phyloP scores from a whole-genome alignment of 2,797 vertebrate genomes.

The Aphelocoma californica region DNA sequence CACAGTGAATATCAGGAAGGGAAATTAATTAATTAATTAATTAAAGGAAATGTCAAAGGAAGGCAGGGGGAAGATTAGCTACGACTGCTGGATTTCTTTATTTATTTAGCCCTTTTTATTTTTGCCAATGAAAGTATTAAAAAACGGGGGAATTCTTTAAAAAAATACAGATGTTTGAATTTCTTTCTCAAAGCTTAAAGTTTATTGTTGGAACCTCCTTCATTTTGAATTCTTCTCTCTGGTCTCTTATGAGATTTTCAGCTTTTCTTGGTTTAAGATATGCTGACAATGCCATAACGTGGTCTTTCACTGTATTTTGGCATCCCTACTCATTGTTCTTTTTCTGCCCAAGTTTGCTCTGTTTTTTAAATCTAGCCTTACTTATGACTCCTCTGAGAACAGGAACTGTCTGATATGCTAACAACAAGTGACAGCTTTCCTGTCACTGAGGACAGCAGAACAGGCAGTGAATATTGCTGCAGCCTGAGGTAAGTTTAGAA shows the following conservation, averaged over 20 bases:
- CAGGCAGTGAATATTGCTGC: slow-evolving; percentile 5
- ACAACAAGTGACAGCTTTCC: slow-evolving; percentile 64
- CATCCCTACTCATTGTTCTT: slow-evolving; percentile 50
- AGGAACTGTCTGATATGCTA: slow-evolving; percentile 46
- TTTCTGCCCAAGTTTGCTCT: slow-evolving; percentile 49
- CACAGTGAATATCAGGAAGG: not conserved
- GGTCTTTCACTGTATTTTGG: slow-evolving; percentile 34
- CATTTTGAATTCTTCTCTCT: slow-evolving; percentile 25
- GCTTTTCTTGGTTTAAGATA: slow-evolving; percentile 48
- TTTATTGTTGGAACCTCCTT: slow-evolving; percentile 12
- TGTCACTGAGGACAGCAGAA: slow-evolving; percentile 42
- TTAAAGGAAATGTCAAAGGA: not conserved
- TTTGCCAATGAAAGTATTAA: not conserved
- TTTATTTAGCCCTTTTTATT: not conserved
- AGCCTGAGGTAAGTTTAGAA: slow-evolving; percentile 32
- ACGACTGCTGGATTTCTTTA: not conserved
- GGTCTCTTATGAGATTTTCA: slow-evolving; percentile 25
- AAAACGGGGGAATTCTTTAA: not conserved
- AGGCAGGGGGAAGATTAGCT: not conserved
- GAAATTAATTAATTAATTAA: not conserved
- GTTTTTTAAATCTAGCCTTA: slow-evolving; percentile 60
- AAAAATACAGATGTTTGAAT: not conserved
- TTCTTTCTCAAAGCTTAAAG: not conserved
- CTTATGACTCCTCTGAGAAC: slow-evolving; percentile 49
- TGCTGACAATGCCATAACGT: slow-evolving; percentile 49